These are phyloP conservation scores for Oikopleura vanhoeffeni DNA, from an alignment of 23 tunicate genomes.

Conservation along the genomic window DNA sequence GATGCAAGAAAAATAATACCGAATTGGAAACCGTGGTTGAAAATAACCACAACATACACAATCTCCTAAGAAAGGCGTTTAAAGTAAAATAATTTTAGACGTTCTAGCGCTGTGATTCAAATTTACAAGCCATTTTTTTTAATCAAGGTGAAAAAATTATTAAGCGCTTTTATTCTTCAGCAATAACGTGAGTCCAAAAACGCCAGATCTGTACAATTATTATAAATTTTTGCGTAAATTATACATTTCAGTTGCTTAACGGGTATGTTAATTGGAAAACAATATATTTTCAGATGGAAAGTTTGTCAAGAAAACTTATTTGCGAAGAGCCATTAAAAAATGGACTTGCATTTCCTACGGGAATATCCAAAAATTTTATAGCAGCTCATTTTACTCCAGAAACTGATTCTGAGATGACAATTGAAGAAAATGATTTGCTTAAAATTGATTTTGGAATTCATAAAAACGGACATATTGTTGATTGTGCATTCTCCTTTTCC, in stretches of 20 bases:
- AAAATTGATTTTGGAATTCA: conserved; percentile 31
- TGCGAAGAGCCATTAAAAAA: conserved; percentile 17
- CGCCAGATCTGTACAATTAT: not conserved
- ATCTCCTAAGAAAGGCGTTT: too few relatives aligned
- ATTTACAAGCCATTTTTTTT: too few relatives aligned
- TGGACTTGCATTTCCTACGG: conserved; percentile 34
- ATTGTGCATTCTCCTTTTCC: conserved; percentile 27
- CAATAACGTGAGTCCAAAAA: too few relatives aligned
- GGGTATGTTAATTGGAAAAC: too few relatives aligned
- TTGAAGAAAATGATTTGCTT: conserved; percentile 22
- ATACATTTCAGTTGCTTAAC: not conserved
- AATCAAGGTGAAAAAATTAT: too few relatives aligned
- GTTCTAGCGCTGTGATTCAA: too few relatives aligned
- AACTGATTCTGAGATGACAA: conserved; percentile 21
- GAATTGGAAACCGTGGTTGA: too few relatives aligned
- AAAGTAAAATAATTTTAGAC: too few relatives aligned
- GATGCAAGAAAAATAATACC: too few relatives aligned
- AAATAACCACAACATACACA: too few relatives aligned
- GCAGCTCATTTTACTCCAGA: conserved; percentile 31
- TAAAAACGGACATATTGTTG: conserved; percentile 22
- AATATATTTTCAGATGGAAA: conserved; percentile 26
- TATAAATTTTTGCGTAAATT: not conserved
- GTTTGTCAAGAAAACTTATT: conserved; percentile 20
- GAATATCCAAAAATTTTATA: conserved; percentile 18
- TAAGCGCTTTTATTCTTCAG: too few relatives aligned